Base-by-base conservation (phyloP, 2,113 vertebrate species). In the Pachycephala philippinensis region DNA sequence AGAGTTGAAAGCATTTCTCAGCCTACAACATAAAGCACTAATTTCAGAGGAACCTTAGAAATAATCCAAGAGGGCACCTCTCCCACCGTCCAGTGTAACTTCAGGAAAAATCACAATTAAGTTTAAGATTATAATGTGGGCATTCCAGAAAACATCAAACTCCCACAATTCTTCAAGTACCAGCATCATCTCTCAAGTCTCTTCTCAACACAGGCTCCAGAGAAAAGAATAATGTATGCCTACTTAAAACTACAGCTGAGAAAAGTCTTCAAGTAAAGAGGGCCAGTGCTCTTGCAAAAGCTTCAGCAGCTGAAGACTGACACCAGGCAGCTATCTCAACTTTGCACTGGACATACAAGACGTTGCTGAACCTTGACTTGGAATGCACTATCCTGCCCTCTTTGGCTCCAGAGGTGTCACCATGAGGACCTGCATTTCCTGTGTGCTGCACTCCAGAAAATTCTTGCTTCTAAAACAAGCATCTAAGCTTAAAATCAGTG, bases 1-100 rank as follows among this genome's bases (percentile, higher is more conserved):
- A 1, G 87, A 86, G 47, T 40, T 52, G 47, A 89, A 92, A 84
- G 91, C 47, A 86, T 47, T 95, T 95, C 80, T 75, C 94, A 92
- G 68, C 68, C 93, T 95, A 74, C 45, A 90, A 78, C 24, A 84
- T 44, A 85, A 76, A 7, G 21, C 0, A 0, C 44, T 81, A 35
- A 81, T 81, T 92, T 71, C 89, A 92, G 60, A 3, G 7, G 19
- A 86, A 74, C 24, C 47, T 93, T 6, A 33, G 47, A 84, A 78
- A 81, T 52, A 77, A 52, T 39, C 50, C 33, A 57, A 65, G 42
- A 26, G 9, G 28, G 31, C 31, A 72, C 18, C 47, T 70, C 52
- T 91, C 37, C 40, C 45, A 44, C 6, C 15, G 26, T 15, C 50
- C 76, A 57, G 4, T 5, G 44, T n/a, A 87, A 57, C 37, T 66